Conservation (phyloP, 2,888 invertebrate species). For the Phortica okadai region DNA sequence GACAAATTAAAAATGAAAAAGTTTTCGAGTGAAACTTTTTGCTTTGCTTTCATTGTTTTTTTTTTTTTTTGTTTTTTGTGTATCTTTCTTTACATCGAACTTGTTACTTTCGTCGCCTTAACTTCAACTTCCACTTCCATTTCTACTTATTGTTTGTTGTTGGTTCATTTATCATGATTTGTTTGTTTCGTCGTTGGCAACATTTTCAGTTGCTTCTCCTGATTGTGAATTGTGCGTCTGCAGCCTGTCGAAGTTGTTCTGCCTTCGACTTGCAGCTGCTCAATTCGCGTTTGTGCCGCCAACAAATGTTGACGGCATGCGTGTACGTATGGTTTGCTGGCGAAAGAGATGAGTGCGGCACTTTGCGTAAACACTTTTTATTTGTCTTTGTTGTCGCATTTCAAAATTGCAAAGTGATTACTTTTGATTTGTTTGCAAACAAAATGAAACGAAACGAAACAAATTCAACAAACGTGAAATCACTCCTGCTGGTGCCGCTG, state of each 20-base stretch:
- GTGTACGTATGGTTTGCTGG: constrained; percentile 30
- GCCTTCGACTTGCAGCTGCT: constrained; percentile 62
- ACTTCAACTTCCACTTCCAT: not conserved
- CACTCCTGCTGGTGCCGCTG: not conserved
- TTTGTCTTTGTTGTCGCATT: constrained; percentile 60
- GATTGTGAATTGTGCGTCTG: constrained; percentile 37
- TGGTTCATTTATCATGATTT: constrained; percentile 71
- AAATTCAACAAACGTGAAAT: not conserved
- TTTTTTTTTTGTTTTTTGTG: constrained; percentile 24
- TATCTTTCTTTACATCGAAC: constrained; percentile 11
- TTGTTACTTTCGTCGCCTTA: too few species aligned
- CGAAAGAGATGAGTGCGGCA: not conserved
- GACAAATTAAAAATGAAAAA: constrained; percentile 63
- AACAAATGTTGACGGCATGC: constrained; percentile 59
- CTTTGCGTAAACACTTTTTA: constrained; percentile 55
- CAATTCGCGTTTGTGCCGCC: constrained; percentile 51
- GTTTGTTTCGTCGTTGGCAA: constrained; percentile 58
- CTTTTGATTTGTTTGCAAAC: constrained; percentile 66
- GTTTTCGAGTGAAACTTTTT: constrained; percentile 30
- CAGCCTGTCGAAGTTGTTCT: constrained; percentile 33
- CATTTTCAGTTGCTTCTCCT: constrained; percentile 50
- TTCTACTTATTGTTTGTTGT: constrained; percentile 58
- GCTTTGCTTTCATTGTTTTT: constrained; percentile 6
- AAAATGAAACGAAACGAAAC: not conserved
- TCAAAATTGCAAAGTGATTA: constrained; percentile 70